phyloP scores from a whole-genome alignment of 2,888 invertebrate genomes.

The Temnothorax ravouxi region DNA sequence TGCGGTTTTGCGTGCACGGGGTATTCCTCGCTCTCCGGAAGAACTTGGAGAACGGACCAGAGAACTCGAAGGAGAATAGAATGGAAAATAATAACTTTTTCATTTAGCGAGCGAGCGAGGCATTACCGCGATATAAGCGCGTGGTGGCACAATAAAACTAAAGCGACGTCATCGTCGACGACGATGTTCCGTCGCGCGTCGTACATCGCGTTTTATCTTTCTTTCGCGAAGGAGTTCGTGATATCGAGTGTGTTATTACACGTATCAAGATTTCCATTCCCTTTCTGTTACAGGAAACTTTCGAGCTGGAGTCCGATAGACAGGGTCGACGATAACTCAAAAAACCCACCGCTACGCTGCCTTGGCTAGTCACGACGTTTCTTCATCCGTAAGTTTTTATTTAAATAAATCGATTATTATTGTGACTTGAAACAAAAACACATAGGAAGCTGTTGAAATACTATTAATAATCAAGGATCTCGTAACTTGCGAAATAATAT shows the following conservation, averaged over 20 bases:
- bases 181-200: slow-evolving; percentile 41
- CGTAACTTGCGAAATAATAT: neutral
- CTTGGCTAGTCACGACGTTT: neutral
- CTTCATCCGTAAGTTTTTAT: slow-evolving; percentile 24
- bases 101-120: slow-evolving; percentile 75
- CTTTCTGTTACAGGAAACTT: slow-evolving; percentile 67
- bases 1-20: slow-evolving; percentile 28
- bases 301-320: slow-evolving; percentile 40
- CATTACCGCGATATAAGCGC: slow-evolving; percentile 75
- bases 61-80: slow-evolving; percentile 57
- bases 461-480: neutral
- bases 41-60: slow-evolving; percentile 56
- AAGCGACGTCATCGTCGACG: slow-evolving; percentile 66
- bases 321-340: slow-evolving; percentile 50
- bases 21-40: slow-evolving; percentile 10
- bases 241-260: slow-evolving; percentile 75
- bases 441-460: too few relatives aligned
- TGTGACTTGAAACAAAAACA: neutral
- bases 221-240: slow-evolving; percentile 60
- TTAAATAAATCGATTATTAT: neutral
- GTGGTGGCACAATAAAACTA: slow-evolving; percentile 73
- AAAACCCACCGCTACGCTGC: neutral
- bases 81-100: slow-evolving; percentile 81
- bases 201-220: slow-evolving; percentile 60
- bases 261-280: slow-evolving; percentile 72